Evolutionary conservation across 2,797 vertebrate species (phyloP), one percentile per base, ranked within the genome.

Genomic region (Okamejei kenojei): DNA sequence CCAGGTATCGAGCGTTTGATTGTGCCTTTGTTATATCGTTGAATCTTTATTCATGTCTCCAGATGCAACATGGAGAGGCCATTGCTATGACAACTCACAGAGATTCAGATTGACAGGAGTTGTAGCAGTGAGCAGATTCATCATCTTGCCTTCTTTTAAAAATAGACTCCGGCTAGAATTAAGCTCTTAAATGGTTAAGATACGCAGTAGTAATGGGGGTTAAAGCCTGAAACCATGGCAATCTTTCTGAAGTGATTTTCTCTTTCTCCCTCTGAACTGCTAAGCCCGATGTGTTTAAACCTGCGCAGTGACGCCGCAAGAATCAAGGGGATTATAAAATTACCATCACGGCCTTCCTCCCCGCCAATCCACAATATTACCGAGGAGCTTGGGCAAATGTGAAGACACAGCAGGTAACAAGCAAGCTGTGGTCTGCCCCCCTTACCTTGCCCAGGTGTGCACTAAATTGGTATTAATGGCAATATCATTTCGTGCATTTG

Each of bases 391-490:
- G 26, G 38, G 26, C 90, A 92, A 15, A 54, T 76, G 32, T 29
- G 73, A 76, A 92, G 76, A 92, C 45, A 76, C 90, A 76, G 71
- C 90, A 73, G 71, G 26, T 54, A 23, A 76, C 35, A 76, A 26
- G 38, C 21, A 92, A 38, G 35, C 19, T 76, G 19, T 76, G 65
- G 35, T 29, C 63, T 35, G 84, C 35, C 76, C n/a, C 73, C 29
- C 96, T 97, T 96, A 97, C 97, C 96, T 97, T 96, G 97, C 96
- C 96, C 97, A 97, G 97, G 97, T 97, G 97, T 96, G 96, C 97
- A 96, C 96, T 97, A 97, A 97, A 97, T 97, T 96, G 96, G 96
- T 97, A 97, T 97, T 97, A 97, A 97, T 97, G 96, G 96, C 96
- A 97, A 97, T 97, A 97, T 97, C 97, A 97, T 97, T 96, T 97